Conservation (phyloP, 2,797 vertebrate genomes). For the Spinus pinus region DNA sequence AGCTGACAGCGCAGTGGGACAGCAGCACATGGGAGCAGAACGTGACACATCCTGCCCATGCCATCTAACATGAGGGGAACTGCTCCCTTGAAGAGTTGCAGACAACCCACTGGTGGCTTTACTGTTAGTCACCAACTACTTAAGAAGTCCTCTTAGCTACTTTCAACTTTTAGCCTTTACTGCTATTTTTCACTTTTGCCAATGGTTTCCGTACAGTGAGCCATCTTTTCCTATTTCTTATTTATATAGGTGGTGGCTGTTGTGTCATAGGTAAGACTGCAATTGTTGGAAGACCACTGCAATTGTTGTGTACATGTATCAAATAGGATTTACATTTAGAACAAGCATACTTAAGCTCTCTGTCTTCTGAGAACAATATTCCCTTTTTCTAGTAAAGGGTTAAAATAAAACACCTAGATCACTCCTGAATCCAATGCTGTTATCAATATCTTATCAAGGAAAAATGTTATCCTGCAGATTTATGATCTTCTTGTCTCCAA, state of each 20-base stretch:
- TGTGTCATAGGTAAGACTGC: not conserved
- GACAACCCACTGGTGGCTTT: not conserved
- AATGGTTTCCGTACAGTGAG: not conserved
- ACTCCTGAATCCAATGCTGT: not conserved
- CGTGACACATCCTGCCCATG: not conserved
- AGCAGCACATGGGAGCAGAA: not conserved
- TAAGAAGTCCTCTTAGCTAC: not conserved
- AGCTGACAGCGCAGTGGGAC: not conserved
- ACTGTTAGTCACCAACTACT: not conserved
- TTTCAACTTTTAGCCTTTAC: not conserved
- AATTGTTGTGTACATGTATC: not conserved
- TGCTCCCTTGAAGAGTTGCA: not conserved
- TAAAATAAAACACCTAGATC: not conserved
- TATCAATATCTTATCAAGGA: not conserved
- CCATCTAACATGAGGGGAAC: accelerated
- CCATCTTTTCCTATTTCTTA: not conserved
- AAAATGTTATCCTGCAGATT: not conserved
- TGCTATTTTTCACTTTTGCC: not conserved
- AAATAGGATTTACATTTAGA: not conserved
- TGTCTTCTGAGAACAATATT: not conserved
- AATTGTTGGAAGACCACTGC: not conserved
- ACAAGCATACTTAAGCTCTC: not conserved
- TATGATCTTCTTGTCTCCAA: not conserved
- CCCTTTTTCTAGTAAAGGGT: not conserved
- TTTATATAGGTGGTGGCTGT: not conserved